A percentile compares a stretch with the other conserved stretches of the same genome.
Conservation (phyloP, 1,140 invertebrate genomes). For the Pteromalus puparum region DNA sequence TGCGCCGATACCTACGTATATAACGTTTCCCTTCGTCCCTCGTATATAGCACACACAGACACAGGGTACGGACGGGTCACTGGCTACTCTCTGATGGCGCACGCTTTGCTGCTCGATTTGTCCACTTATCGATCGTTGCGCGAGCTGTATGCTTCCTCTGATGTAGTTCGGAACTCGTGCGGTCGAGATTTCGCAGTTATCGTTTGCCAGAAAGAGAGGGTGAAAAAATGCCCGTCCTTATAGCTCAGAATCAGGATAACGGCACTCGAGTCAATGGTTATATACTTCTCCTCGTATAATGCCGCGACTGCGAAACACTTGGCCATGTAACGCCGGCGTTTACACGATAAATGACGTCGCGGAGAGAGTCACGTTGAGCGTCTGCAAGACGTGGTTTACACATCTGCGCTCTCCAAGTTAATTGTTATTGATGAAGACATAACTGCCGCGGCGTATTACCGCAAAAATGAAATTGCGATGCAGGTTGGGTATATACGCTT, state of each 20-base stretch:
- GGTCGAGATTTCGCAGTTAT: not conserved
- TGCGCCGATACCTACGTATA: not conserved
- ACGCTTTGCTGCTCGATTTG: slow-evolving; percentile 27
- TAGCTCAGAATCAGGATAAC: not conserved
- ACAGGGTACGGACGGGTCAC: not conserved
- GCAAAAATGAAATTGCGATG: not conserved
- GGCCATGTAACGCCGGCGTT: no score
- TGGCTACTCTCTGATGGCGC: not conserved
- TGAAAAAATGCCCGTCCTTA: not conserved
- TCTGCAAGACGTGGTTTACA: no score
- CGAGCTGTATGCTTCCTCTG: not conserved
- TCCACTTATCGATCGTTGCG: slow-evolving; percentile 14
- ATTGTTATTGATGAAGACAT: not conserved
- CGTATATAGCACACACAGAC: no score
- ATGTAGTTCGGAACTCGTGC: not conserved
- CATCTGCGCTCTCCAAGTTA: not conserved
- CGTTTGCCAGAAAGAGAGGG: not conserved
- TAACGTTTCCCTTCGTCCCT: no score
- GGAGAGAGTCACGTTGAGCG: no score
- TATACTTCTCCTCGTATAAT: no score
- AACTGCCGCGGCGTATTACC: not conserved
- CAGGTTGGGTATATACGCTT: not conserved
- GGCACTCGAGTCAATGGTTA: not conserved
- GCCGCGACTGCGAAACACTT: no score
- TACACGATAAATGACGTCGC: no score